A percentile compares a stretch with the other conserved stretches of the same genome.
Evolutionary conservation across 2,113 vertebrate species (phyloP).

Genomic region (Trichomycterus rosablanca): DNA sequence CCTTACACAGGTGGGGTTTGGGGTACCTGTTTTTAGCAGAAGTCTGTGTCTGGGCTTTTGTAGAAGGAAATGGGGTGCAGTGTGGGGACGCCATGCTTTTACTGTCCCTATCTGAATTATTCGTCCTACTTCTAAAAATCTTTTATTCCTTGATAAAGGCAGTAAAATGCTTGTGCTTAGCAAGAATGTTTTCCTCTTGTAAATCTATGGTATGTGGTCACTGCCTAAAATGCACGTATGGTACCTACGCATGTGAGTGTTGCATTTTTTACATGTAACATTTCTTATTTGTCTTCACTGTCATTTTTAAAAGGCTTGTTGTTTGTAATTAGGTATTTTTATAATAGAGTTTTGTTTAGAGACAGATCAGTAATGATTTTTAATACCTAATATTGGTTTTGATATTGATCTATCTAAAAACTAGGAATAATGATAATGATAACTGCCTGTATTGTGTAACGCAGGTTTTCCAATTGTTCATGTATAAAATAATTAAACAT

Average conservation of each 20-base stretch:
- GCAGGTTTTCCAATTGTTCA: no score
- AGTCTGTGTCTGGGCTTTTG: background rate
- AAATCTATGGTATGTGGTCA: background rate
- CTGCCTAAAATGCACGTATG: conserved; percentile 17
- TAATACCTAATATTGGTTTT: no score
- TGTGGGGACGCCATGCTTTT: conserved; percentile 20
- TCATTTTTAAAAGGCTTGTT: background rate
- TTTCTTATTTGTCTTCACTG: background rate
- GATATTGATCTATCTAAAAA: no score
- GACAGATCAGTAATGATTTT: no score
- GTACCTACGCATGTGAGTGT: no score
- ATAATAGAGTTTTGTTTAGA: no score
- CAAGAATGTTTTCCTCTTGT: conserved; percentile 23
- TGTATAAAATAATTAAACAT: no score
- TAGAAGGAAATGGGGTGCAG: background rate
- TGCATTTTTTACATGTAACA: background rate
- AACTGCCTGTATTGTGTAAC: no score
- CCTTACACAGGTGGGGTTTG: no score
- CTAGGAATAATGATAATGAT: no score
- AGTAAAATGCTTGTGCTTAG: conserved; percentile 27
- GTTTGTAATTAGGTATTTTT: no score
- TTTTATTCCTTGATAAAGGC: conserved; percentile 36
- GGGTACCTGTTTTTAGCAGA: conserved; percentile 4
- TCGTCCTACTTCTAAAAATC: conserved; percentile 39
- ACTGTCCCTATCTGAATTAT: conserved; percentile 42